These are phyloP conservation scores for Melanerpes formicivorus DNA, from an alignment of 2,113 vertebrate species.

Conservation along the genomic window DNA sequence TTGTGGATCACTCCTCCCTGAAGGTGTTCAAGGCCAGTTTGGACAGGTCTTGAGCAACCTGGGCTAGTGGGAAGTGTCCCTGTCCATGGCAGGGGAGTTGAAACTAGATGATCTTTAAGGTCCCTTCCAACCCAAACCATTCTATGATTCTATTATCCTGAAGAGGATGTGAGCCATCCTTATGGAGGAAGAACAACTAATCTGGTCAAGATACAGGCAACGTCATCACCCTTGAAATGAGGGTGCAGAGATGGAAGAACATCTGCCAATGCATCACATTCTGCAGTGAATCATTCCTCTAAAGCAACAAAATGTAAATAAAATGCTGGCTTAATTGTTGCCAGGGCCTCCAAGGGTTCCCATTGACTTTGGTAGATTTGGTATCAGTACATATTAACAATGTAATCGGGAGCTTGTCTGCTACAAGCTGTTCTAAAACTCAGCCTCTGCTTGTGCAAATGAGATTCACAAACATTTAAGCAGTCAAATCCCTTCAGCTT, in stretches of 20 bases:
- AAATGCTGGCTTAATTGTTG: not conserved
- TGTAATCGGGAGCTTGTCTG: not conserved
- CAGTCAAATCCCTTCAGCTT: not conserved
- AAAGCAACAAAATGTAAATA: not conserved
- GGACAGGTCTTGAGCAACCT: too few relatives aligned
- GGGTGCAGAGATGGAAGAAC: not conserved
- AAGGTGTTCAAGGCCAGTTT: too few relatives aligned
- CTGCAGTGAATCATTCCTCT: not conserved
- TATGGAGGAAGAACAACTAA: not conserved
- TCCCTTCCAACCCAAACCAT: too few relatives aligned
- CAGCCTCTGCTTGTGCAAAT: not conserved
- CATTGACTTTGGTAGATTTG: not conserved
- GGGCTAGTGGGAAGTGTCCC: too few relatives aligned
- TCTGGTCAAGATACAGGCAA: not conserved
- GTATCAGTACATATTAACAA: not conserved
- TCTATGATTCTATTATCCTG: not conserved
- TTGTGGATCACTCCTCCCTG: too few relatives aligned
- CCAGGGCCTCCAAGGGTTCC: not conserved
- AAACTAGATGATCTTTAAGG: too few relatives aligned
- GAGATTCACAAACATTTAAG: not conserved
- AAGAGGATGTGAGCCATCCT: not conserved
- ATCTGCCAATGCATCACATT: not conserved
- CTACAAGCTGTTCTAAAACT: not conserved
- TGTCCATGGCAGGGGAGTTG: too few relatives aligned
- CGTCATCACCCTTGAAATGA: not conserved